Percentiles rank a stretch among this genome's conserved stretches.
These are phyloP conservation scores for Eulemur albifrons DNA, from an alignment of 2,797 vertebrate species.

Conservation along the genomic window DNA sequence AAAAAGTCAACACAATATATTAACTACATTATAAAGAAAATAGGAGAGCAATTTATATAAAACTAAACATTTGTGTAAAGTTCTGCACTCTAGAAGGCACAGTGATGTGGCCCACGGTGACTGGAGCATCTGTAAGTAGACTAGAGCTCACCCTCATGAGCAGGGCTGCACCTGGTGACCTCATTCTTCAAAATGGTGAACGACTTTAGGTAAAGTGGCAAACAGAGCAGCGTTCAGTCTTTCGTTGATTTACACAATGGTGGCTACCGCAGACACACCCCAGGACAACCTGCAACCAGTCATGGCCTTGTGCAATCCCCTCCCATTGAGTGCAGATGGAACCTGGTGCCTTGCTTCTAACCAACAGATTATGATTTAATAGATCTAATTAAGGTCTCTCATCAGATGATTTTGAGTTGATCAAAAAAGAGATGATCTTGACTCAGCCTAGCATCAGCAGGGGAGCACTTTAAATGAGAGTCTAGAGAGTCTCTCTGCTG, in stretches of 20 bases:
- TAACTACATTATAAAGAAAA: not conserved
- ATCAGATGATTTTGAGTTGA: not conserved
- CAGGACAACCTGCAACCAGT: not conserved
- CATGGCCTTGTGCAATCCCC: not conserved
- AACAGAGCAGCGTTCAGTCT: not conserved
- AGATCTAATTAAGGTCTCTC: not conserved
- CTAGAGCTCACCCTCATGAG: not conserved
- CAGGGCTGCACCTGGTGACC: not conserved
- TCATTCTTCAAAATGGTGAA: not conserved
- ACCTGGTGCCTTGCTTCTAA: not conserved
- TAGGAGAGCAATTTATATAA: not conserved
- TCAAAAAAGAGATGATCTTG: not conserved
- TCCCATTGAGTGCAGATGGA: not conserved
- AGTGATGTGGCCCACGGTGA: not conserved
- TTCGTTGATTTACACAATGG: not conserved
- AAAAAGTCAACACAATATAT: not conserved
- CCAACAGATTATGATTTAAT: not conserved
- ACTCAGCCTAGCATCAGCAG: not conserved
- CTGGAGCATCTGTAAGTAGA: not conserved
- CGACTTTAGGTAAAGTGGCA: not conserved
- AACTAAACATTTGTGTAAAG: not conserved
- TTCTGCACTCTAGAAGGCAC: not conserved
- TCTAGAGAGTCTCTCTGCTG: not conserved
- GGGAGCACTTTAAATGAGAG: not conserved
- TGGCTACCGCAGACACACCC: not conserved